Conservation (phyloP, 1,140 invertebrate species). For the Platorchestia sp. region DNA sequence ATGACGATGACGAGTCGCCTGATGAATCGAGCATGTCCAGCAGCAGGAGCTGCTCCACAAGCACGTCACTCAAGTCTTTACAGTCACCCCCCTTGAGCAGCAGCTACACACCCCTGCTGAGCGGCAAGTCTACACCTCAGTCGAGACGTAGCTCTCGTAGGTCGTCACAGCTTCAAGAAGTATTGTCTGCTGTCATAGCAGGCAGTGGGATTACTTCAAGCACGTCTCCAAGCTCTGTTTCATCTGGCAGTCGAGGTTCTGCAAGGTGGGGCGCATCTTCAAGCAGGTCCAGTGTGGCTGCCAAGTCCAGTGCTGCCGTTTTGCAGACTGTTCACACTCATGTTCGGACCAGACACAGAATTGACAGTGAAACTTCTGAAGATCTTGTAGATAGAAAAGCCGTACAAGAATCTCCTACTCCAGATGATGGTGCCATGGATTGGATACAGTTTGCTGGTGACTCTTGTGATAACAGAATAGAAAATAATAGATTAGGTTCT, state of each 20-base stretch:
- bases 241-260: background rate
- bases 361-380: conserved; percentile 30
- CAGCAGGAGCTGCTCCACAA: conserved; percentile 47
- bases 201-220: background rate
- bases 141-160: conserved; percentile 29
- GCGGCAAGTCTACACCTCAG: conserved; percentile 54
- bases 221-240: background rate
- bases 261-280: background rate
- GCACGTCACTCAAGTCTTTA: conserved; percentile 44
- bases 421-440: conserved; percentile 42
- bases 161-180: conserved; percentile 19
- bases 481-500: conserved; percentile 15
- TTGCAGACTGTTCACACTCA: background rate
- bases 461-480: conserved; percentile 40
- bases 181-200: background rate
- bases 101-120: conserved; percentile 56
- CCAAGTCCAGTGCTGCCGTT: background rate
- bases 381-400: background rate
- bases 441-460: conserved; percentile 19
- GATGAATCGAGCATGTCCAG: conserved; percentile 57
- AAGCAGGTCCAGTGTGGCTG: background rate
- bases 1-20: conserved; percentile 55
- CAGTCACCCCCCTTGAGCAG: conserved; percentile 14
- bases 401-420: conserved; percentile 13
- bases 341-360: conserved; percentile 13